Evolutionary conservation across 2,113 vertebrate genomes (phyloP), one percentile per base, ranked within the genome.

Genomic region (Psilopsiagon aymara): DNA sequence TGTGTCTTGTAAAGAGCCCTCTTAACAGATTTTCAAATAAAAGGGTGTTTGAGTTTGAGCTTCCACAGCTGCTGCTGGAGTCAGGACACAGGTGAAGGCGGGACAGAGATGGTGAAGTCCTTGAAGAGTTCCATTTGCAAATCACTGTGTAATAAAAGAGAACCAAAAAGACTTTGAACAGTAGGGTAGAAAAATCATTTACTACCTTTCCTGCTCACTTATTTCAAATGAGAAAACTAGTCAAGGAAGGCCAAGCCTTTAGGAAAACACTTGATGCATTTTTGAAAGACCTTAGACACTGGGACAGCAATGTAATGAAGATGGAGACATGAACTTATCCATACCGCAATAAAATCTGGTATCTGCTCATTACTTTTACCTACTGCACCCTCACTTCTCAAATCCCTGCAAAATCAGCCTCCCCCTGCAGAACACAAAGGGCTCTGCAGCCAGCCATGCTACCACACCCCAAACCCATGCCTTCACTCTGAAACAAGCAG

Each of bases 381-480:
- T 46, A 18, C 35, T 33, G 16, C 17, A 7, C 10, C 11, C 37
- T 31, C 24, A 28, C 24, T 63, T 94, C 67, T 39, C 31, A 62
- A 55, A 37, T 27, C 33, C 5, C 46, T 49, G 9, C 2, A 14
- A 66, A 43, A 6, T 21, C n/a, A 60, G 23, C 31, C 74, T 64
- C 29, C 25, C 16, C 6, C 12, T 19, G 35, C 33, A 33, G 35
- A 47, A 11, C 8, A 62, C 53, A 11, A 14, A 6, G 3, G n/a
- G 16, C 27, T 67, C 16, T 53, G 25, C 23, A 51, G 28, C 49
- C 43, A 52, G 33, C 57, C 20, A 15, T 15, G 10, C 12, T 16
- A 11, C 13, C 35, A 11, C 25, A 18, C 5, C 12, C 0, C 3
- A 64, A 47, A 13, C 4, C n/a, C 10, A 46, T 31, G 13, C 53